Evolutionary conservation across 2,888 invertebrate species (phyloP).

Genomic region (Bugula neritina): DNA sequence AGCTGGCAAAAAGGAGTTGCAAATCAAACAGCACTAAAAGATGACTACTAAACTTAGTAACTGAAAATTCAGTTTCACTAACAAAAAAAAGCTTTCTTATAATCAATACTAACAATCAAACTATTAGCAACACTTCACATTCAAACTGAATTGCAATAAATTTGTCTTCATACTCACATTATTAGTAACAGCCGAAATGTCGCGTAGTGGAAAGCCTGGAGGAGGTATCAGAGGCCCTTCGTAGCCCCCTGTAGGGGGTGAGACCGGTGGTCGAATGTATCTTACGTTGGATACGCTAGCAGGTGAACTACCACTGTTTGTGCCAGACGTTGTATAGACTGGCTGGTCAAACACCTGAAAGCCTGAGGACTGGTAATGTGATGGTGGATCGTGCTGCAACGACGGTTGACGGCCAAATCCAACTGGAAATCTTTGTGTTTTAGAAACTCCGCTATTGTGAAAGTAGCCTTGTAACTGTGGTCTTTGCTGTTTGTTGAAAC

Average conservation of each 20-base stretch:
- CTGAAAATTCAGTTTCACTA: too few relatives aligned
- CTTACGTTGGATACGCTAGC: neutral
- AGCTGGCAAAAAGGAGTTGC: too few relatives aligned
- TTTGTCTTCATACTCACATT: too few relatives aligned
- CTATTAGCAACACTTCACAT: too few relatives aligned
- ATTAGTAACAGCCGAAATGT: too few relatives aligned
- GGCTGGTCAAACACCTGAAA: neutral
- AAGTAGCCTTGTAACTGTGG: neutral
- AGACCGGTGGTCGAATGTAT: neutral
- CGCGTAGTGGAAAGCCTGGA: too few relatives aligned
- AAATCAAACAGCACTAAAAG: too few relatives aligned
- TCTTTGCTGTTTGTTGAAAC: neutral
- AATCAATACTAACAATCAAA: too few relatives aligned
- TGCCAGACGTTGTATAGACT: neutral
- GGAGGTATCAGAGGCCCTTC: neutral
- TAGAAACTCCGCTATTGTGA: neutral
- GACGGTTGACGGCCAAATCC: neutral
- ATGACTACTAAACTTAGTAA: too few relatives aligned
- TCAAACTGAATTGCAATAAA: too few relatives aligned
- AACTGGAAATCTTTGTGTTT: neutral
- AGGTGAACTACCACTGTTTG: neutral
- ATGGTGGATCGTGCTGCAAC: neutral
- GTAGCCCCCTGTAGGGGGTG: neutral
- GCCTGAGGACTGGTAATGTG: neutral
- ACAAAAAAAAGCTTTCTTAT: too few relatives aligned